A percentile compares a stretch with the other conserved stretches of the same genome.
Conservation (phyloP, 2,888 invertebrate species). For the Drosophila testacea region DNA sequence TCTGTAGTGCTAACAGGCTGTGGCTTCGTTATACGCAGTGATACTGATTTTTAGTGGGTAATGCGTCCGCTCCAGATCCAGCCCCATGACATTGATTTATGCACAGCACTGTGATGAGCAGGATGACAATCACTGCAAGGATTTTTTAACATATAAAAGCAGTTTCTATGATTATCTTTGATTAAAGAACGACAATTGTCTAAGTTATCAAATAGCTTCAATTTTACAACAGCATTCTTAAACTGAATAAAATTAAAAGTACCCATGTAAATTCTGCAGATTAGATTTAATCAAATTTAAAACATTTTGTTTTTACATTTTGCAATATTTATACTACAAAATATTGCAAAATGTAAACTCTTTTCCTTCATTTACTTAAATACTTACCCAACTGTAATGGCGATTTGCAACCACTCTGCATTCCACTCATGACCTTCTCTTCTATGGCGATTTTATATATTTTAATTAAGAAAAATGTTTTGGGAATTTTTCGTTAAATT, state of each 20-base stretch:
- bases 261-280: no score
- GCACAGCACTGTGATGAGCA: conserved; percentile 40
- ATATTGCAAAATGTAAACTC: no score
- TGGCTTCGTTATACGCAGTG: conserved; percentile 70
- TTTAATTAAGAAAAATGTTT: conserved; percentile 12
- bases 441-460: conserved; percentile 10
- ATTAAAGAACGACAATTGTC: background rate
- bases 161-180: background rate
- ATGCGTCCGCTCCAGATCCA: conserved; percentile 14
- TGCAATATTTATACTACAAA: no score
- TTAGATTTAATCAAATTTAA: no score
- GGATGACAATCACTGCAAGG: conserved; percentile 38
- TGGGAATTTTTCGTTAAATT: conserved; percentile 16
- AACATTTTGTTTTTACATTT: no score
- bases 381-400: conserved; percentile 57
- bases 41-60: conserved; percentile 50
- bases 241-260: no score
- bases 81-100: conserved; percentile 26
- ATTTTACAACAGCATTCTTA: no score
- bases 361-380: no score
- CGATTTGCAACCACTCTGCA: conserved; percentile 24
- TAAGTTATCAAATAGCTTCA: no score
- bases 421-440: conserved; percentile 30
- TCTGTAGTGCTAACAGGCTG: conserved; percentile 57
- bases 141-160: background rate